Evolutionary conservation across 2,888 invertebrate species (phyloP).

Genomic region (Drosophila cognata): DNA sequence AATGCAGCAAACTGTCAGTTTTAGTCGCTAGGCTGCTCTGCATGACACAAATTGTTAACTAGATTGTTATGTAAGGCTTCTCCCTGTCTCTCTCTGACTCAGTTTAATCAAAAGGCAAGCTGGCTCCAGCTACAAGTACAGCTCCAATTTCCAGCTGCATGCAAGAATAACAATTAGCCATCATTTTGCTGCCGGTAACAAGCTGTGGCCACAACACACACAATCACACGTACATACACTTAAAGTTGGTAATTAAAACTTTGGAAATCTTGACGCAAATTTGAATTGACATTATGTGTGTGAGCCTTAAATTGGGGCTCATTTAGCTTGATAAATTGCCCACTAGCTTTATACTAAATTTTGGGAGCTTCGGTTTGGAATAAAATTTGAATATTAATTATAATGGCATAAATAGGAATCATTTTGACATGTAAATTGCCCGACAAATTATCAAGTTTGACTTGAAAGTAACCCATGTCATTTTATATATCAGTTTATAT

Average conservation of each 20-base stretch:
- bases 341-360: background rate
- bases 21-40: conserved; percentile 58
- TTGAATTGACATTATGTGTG: conserved; percentile 62
- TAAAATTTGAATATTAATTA: background rate
- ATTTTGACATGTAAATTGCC: background rate
- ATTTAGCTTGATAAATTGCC: conserved; percentile 22
- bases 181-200: conserved; percentile 66
- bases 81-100: conserved; percentile 30
- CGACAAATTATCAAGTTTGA: background rate
- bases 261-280: conserved; percentile 52
- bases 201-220: conserved; percentile 31
- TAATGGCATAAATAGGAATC: background rate
- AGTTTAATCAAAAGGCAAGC: conserved; percentile 59
- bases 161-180: conserved; percentile 76
- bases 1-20: conserved; percentile 43
- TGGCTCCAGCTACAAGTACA: conserved; percentile 14
- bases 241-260: conserved; percentile 63
- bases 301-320: conserved; percentile 38
- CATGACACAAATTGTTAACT: conserved; percentile 79
- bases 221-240: background rate
- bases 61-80: conserved; percentile 75
- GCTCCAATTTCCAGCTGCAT: conserved; percentile 43
- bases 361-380: background rate
- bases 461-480: background rate
- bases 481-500: background rate